phyloP scores from a whole-genome alignment of 2,888 invertebrate species.

The Camponotus fellah region DNA sequence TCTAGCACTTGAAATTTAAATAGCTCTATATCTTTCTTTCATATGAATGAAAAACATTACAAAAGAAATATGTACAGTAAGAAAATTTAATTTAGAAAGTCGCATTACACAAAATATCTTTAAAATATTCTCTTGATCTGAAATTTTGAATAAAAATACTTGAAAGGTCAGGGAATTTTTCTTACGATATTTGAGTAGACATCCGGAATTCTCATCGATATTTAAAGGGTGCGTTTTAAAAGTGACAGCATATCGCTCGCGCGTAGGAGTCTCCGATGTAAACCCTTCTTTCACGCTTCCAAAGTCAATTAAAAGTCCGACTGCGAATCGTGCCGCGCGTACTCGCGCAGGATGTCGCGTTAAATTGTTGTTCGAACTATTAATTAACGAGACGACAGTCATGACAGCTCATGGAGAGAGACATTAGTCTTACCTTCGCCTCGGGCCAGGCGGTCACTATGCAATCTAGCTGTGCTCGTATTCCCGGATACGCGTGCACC shows the following conservation, averaged over 20 bases:
- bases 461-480: slow-evolving; percentile 91
- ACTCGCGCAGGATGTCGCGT: slow-evolving; percentile 21
- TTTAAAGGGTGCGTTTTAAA: background rate
- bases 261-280: background rate
- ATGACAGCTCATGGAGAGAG: slow-evolving; percentile 21
- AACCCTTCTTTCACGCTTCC: background rate
- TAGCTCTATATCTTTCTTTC: too few relatives aligned
- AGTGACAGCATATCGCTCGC: background rate
- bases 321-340: background rate
- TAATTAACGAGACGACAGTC: slow-evolving; percentile 61
- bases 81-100: too few relatives aligned
- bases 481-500: slow-evolving; percentile 92
- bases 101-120: too few relatives aligned
- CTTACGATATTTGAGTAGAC: too few relatives aligned
- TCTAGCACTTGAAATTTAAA: too few relatives aligned
- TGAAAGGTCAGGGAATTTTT: too few relatives aligned
- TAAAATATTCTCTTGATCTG: too few relatives aligned
- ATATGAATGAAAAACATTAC: too few relatives aligned
- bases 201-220: background rate
- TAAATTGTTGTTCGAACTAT: slow-evolving; percentile 57
- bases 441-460: slow-evolving; percentile 90
- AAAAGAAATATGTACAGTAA: too few relatives aligned
- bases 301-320: slow-evolving; percentile 61
- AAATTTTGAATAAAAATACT: too few relatives aligned
- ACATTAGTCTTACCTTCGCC: slow-evolving; percentile 87